These are phyloP conservation scores for Morpho helenor DNA, from an alignment of 2,888 invertebrate species.

Conservation along the genomic window DNA sequence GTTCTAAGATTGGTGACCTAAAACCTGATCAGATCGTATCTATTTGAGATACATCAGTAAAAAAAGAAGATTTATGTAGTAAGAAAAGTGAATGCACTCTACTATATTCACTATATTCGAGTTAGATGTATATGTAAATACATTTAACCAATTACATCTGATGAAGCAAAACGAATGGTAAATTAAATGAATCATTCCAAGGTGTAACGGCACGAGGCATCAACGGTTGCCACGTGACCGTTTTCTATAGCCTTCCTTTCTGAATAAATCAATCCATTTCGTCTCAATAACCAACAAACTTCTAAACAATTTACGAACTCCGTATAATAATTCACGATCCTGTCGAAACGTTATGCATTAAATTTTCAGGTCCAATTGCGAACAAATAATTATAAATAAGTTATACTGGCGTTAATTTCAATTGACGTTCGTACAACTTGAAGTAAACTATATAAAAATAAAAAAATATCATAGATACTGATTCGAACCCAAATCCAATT, in stretches of 20 bases:
- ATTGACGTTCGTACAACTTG: too few species aligned
- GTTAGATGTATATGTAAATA: too few species aligned
- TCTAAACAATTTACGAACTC: slow-evolving; percentile 55
- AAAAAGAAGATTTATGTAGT: too few species aligned
- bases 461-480: slow-evolving; percentile 36
- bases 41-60: too few species aligned
- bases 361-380: slow-evolving; percentile 24
- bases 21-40: too few species aligned
- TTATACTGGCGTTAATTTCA: background rate
- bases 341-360: slow-evolving; percentile 31
- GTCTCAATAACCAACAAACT: slow-evolving; percentile 47
- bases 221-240: slow-evolving; percentile 49
- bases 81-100: too few species aligned
- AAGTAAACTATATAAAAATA: slow-evolving; percentile 19
- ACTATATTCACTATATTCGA: too few species aligned
- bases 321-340: slow-evolving; percentile 44
- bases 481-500: slow-evolving; percentile 74
- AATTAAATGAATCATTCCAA: slow-evolving; percentile 10
- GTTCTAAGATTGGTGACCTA: too few species aligned
- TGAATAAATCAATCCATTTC: slow-evolving; percentile 56
- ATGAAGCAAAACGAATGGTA: slow-evolving; percentile 1
- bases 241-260: slow-evolving; percentile 46
- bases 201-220: slow-evolving; percentile 34
- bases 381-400: background rate
- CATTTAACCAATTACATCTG: background rate